Evolutionary conservation across 2,888 invertebrate genomes (phyloP), one percentile per base, ranked within the genome.

Genomic region (Pristionchus arcanus): DNA sequence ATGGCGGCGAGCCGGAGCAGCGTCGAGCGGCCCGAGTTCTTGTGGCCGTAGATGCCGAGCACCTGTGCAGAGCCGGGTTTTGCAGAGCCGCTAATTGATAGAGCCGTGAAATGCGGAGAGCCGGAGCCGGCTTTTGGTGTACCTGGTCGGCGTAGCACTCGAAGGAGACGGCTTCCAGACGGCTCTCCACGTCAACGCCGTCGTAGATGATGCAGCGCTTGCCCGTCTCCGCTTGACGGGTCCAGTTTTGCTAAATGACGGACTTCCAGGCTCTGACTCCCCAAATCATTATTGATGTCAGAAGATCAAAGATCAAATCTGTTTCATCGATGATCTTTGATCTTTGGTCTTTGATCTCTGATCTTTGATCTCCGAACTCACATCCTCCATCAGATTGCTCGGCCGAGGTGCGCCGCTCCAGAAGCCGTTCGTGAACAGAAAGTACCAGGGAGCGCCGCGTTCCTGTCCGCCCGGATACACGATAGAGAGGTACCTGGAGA

Each of bases 1-100:
- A 81, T 81, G 2, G 81, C 81, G 53, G 81, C 81, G 81, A 81
- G 81, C 0, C 81, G 81, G 25, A 81, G 81, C 42, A 81, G 81
- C 49, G 81, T 81, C 49, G 81, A 81, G 49, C 81, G 81, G 28
- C 81, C 81, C 53, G 81, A 81, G 81, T 81, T 81, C 81, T 81
- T 81, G 81, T 81, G 81, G 49, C 81, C 81, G 81, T 81, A 81
- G 81, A 81, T 81, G 81, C 81, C 81, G 81, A 81, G 81, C n/a
- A 81, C 81, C 81, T 81, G 42, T 9, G 81, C 37, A 42, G 34
- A 74, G 74, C 74, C 74, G 74, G 74, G 37, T 25, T 28, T 25
- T n/a, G 9, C 11, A 68, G 68, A 68, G 28, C 68, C 68, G 68
- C 7, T 11, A 68, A 28, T n/a, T 68, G 28, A 28, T 9, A 74